Percentiles rank a stretch among this genome's conserved stretches.
Evolutionary conservation across 1,140 invertebrate genomes (phyloP).

Genomic region (Neotoxoptera formosana): DNA sequence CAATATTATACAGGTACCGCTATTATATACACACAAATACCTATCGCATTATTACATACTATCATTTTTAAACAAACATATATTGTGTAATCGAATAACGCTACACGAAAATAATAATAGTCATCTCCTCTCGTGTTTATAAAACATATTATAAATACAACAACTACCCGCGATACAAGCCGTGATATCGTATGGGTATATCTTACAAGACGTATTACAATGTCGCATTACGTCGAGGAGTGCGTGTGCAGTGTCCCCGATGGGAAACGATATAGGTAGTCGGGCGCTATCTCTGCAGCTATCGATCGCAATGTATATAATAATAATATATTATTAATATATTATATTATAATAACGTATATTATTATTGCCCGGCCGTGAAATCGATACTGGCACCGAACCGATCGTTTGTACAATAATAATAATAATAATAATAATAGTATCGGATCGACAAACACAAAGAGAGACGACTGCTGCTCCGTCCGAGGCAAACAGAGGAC

Average conservation of each 20-base stretch:
- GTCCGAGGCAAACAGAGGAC: background rate
- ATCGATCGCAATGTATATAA: background rate
- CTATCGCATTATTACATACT: background rate
- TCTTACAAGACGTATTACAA: background rate
- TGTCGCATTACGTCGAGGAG: background rate
- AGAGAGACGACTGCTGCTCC: background rate
- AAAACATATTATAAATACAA: background rate
- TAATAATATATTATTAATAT: background rate
- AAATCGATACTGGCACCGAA: constrained; percentile 17
- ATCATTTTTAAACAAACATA: background rate
- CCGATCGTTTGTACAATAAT: background rate
- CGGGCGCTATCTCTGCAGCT: background rate
- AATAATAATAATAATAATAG: background rate
- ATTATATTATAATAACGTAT: background rate
- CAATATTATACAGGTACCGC: no score
- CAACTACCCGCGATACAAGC: background rate
- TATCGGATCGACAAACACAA: background rate
- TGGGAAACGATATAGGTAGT: constrained; percentile 6
- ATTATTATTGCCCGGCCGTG: background rate
- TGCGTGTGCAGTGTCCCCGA: background rate
- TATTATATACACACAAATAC: no score
- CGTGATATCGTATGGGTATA: background rate
- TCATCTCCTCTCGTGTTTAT: background rate
- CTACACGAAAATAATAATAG: background rate
- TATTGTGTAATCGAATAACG: background rate